These are phyloP conservation scores for Clostera curtula DNA, from an alignment of 2,888 invertebrate species.

Conservation along the genomic window DNA sequence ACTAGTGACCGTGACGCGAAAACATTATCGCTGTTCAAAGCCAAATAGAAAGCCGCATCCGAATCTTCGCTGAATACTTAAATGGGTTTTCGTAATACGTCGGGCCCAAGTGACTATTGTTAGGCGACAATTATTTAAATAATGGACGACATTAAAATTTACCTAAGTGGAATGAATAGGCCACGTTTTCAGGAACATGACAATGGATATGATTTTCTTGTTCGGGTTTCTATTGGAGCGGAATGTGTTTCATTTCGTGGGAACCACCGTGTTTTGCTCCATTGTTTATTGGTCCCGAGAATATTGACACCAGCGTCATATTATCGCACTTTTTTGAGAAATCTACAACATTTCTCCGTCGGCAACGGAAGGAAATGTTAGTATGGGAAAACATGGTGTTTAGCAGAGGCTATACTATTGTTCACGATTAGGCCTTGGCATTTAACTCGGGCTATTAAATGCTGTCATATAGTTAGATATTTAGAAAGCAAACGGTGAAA, in stretches of 20 bases:
- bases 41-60: slow-evolving; percentile 26
- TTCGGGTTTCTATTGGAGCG: slow-evolving; percentile 33
- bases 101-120: slow-evolving; percentile 12
- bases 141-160: slow-evolving; percentile 8
- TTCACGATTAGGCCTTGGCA: too few species aligned
- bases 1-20: slow-evolving; percentile 32
- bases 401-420: too few species aligned
- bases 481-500: too few species aligned
- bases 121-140: slow-evolving; percentile 15
- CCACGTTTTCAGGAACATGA: slow-evolving; percentile 22
- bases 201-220: slow-evolving; percentile 33
- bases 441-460: too few species aligned
- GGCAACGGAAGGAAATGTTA: not conserved
- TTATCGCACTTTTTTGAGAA: slow-evolving; percentile 13
- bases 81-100: slow-evolving; percentile 21
- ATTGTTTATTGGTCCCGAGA: slow-evolving; percentile 15
- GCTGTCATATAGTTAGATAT: too few species aligned
- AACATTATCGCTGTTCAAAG: slow-evolving; percentile 27
- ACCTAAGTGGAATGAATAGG: slow-evolving; percentile 6
- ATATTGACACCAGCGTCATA: slow-evolving; percentile 17
- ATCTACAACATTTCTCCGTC: slow-evolving; percentile 9
- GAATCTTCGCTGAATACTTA: slow-evolving; percentile 16
- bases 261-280: slow-evolving; percentile 28
- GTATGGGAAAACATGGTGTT: too few species aligned
- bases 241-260: slow-evolving; percentile 33